phyloP scores from a whole-genome alignment of 2,888 invertebrate species.

The Patella depressa region DNA sequence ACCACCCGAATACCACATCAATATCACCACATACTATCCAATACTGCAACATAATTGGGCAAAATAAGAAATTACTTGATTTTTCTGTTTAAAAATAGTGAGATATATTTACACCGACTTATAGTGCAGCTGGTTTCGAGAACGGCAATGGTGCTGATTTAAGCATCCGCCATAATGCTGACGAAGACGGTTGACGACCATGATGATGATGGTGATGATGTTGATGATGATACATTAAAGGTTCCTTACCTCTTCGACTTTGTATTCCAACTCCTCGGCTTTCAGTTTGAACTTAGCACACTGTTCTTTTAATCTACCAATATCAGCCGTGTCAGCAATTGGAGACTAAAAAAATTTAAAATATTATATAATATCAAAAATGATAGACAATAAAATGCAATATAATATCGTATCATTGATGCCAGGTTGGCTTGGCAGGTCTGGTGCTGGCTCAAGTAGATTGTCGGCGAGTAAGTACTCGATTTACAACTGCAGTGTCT shows the following conservation, averaged over 20 bases:
- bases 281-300: slow-evolving; percentile 51
- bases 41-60: too few relatives aligned
- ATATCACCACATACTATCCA: too few relatives aligned
- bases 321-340: slow-evolving; percentile 38
- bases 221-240: neutral
- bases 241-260: slow-evolving; percentile 59
- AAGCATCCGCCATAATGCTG: neutral
- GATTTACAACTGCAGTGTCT: neutral
- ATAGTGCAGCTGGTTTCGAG: neutral
- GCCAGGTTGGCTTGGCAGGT: too few relatives aligned
- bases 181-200: neutral
- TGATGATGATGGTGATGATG: neutral
- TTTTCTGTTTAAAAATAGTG: too few relatives aligned
- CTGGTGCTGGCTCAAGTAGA: too few relatives aligned
- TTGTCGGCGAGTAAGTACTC: too few relatives aligned
- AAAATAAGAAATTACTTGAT: too few relatives aligned
- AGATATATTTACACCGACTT: too few relatives aligned
- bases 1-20: too few relatives aligned
- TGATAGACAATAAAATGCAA: too few relatives aligned
- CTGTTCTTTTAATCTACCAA: slow-evolving; percentile 48
- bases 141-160: too few relatives aligned
- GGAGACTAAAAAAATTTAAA: slow-evolving; percentile 27
- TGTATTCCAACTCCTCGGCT: slow-evolving; percentile 54
- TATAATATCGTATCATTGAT: too few relatives aligned
- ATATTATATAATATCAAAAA: neutral